Conservation (phyloP, 2,888 invertebrate genomes). For the Podotricha telesiphe region DNA sequence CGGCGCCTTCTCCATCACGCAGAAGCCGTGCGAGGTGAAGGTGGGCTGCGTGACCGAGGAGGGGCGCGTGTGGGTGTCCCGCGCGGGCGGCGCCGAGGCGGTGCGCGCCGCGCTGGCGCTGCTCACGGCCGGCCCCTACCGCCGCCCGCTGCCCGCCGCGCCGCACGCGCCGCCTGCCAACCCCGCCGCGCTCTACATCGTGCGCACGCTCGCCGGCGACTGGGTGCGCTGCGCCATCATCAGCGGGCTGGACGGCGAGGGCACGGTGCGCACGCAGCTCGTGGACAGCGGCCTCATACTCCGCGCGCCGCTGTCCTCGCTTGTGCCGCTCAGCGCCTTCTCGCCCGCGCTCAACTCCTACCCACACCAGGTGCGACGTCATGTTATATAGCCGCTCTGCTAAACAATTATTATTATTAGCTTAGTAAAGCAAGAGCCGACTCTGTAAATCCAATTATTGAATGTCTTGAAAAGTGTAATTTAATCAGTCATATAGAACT, state of each 20-base stretch:
- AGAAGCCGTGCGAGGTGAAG: conserved; percentile 75
- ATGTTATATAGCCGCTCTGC: no score
- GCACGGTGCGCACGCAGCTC: conserved; percentile 75
- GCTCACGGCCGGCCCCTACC: conserved; percentile 83
- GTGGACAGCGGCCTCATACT: conserved; percentile 76
- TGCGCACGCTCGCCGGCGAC: conserved; percentile 78
- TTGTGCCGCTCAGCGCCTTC: conserved; percentile 72
- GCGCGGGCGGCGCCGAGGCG: conserved; percentile 65
- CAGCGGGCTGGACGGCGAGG: conserved; percentile 75
- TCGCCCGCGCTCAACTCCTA: conserved; percentile 83
- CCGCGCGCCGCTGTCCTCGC: conserved; percentile 75
- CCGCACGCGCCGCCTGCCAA: conserved; percentile 68
- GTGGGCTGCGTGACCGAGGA: conserved; percentile 78
- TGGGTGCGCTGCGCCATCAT: conserved; percentile 78
- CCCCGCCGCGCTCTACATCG: conserved; percentile 70
- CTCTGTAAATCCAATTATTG: neutral
- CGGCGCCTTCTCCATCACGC: conserved; percentile 64
- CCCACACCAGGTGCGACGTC: conserved; percentile 78
- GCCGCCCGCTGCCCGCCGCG: conserved; percentile 86
- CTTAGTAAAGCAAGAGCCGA: no score
- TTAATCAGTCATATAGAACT: neutral
- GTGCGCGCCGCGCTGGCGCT: conserved; percentile 61
- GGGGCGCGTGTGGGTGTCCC: conserved; percentile 75
- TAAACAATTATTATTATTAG: no score
- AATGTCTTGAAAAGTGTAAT: neutral